Evolutionary conservation across 2,888 invertebrate genomes (phyloP).

Genomic region (Epinotia demarniana): DNA sequence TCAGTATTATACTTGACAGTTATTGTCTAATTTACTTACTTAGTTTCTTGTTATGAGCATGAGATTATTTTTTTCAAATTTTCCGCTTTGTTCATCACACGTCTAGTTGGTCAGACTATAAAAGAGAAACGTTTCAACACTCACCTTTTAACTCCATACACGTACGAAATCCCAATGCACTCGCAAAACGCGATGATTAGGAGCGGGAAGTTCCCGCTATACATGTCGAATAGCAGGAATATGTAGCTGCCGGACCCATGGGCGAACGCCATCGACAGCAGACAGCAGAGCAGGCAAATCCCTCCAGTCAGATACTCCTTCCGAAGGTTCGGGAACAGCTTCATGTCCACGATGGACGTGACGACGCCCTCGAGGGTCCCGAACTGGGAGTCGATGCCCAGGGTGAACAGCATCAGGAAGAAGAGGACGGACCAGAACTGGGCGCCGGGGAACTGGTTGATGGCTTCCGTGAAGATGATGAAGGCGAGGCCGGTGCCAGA

Average conservation of each 20-base stretch:
- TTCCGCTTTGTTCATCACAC: no score
- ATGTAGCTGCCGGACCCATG: conserved; percentile 97
- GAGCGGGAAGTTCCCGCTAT: conserved; percentile 96
- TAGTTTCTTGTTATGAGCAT: no score
- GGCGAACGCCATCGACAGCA: conserved; percentile 95
- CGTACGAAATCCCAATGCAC: conserved; percentile 96
- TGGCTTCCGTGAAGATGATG: conserved; percentile 98
- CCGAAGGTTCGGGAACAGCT: conserved; percentile 94
- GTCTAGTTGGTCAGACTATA: neutral
- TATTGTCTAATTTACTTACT: no score
- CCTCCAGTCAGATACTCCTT: conserved; percentile 95
- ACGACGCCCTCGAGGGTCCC: conserved; percentile 98
- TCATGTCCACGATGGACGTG: conserved; percentile 97
- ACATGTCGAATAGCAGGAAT: conserved; percentile 96
- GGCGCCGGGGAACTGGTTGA: conserved; percentile 98
- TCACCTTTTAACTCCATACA: conserved; percentile 95
- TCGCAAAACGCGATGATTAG: conserved; percentile 97
- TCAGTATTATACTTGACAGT: no score
- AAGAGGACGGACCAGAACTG: conserved; percentile 98
- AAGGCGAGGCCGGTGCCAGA: conserved; percentile 98
- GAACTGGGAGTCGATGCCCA: conserved; percentile 98
- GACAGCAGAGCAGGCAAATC: conserved; percentile 92
- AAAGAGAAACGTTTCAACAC: conserved; percentile 45
- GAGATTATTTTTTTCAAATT: no score
- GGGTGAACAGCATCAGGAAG: conserved; percentile 97